Evolutionary conservation across 2,888 invertebrate genomes (phyloP).

Genomic region (Dasysyrphus tricinctus): DNA sequence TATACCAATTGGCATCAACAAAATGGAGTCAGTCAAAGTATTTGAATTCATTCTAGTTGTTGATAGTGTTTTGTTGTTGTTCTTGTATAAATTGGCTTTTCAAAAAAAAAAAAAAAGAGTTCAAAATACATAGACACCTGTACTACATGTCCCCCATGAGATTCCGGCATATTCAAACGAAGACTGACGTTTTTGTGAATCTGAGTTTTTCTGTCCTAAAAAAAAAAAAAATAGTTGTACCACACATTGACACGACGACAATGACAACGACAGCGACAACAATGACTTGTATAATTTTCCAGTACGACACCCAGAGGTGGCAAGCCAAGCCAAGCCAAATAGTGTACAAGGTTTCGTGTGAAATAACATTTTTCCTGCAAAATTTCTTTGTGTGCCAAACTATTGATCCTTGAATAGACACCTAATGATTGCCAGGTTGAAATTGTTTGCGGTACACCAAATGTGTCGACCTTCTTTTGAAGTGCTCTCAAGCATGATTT

Average conservation of each 20-base stretch:
- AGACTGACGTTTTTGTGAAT: conserved; percentile 39
- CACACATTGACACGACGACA: conserved; percentile 2
- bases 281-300: conserved; percentile 49
- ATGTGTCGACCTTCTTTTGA: conserved; percentile 62
- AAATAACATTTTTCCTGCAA: conserved; percentile 53
- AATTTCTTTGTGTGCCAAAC: conserved; percentile 48
- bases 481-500: conserved; percentile 46
- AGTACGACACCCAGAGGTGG: conserved; percentile 41
- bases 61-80: background rate
- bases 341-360: conserved; percentile 42
- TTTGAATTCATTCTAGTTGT: conserved; percentile 16
- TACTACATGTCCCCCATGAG: conserved; percentile 20
- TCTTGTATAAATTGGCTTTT: background rate
- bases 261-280: conserved; percentile 7
- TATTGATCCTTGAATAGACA: conserved; percentile 66
- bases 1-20: conserved; percentile 15
- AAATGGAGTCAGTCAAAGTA: conserved; percentile 34
- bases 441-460: conserved; percentile 59
- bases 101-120: conserved; percentile 24
- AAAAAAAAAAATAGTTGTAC: conserved; percentile 20
- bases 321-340: conserved; percentile 23
- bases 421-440: conserved; percentile 56
- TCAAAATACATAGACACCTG: conserved; percentile 4
- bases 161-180: conserved; percentile 41
- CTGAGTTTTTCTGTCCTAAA: conserved; percentile 32